Conservation (phyloP, 1,140 invertebrate species). For the Caerostris extrusa region DNA sequence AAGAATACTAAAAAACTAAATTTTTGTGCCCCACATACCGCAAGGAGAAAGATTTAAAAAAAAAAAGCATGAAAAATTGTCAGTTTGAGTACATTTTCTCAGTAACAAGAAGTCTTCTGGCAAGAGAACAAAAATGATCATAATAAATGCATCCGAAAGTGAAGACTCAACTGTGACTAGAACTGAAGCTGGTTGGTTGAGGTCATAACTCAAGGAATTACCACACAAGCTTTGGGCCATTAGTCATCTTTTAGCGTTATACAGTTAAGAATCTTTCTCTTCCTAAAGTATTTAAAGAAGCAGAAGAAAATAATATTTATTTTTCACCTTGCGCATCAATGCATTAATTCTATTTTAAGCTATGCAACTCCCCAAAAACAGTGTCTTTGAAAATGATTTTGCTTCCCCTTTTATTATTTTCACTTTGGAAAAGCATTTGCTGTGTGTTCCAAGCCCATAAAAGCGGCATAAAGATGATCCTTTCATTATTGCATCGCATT, state of each 20-base stretch:
- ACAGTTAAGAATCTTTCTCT: neutral
- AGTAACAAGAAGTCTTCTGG: neutral
- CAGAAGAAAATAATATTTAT: neutral
- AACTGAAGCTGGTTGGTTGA: neutral
- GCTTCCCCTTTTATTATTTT: too few relatives aligned
- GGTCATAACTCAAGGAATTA: conserved; percentile 46
- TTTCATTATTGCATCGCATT: too few relatives aligned
- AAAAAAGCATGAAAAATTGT: conserved; percentile 25
- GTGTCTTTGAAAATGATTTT: too few relatives aligned
- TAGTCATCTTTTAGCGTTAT: conserved; percentile 51
- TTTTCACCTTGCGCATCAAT: neutral
- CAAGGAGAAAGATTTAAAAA: neutral
- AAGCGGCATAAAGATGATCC: too few relatives aligned
- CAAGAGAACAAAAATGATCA: neutral
- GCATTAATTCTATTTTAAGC: too few relatives aligned
- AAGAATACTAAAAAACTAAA: neutral
- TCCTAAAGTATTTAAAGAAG: neutral
- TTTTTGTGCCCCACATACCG: neutral
- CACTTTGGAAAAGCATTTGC: too few relatives aligned
- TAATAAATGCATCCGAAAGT: neutral
- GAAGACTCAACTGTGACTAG: neutral
- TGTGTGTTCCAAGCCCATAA: too few relatives aligned
- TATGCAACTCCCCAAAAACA: too few relatives aligned
- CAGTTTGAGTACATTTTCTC: neutral
- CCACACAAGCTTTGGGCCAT: neutral